These are phyloP conservation scores for Tricholaema leucomelas DNA, from an alignment of 2,113 vertebrate genomes.

Conservation along the genomic window DNA sequence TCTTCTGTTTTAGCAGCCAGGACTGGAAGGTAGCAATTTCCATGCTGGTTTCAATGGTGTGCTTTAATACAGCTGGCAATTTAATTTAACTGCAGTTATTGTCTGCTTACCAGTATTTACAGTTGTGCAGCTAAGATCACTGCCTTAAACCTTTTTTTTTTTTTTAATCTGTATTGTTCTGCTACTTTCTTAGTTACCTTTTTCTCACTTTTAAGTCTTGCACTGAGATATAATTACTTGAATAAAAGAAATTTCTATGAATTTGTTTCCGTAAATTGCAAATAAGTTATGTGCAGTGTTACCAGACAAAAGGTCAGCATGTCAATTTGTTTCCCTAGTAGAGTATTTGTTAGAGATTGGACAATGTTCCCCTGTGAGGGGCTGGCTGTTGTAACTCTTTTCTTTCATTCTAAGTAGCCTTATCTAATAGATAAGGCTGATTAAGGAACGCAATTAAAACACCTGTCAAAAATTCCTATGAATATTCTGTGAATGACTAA, in stretches of 20 bases:
- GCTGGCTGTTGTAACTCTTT: not conserved
- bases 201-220: constrained; percentile 67
- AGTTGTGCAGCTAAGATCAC: constrained; percentile 48
- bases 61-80: constrained; percentile 28
- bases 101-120: constrained; percentile 68
- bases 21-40: constrained; percentile 31
- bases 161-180: constrained; percentile 62
- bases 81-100: constrained; percentile 66
- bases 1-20: constrained; percentile 1
- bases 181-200: constrained; percentile 59
- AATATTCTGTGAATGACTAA: constrained; percentile 8
- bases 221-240: constrained; percentile 61
- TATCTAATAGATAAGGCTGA: not conserved
- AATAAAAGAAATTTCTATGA: constrained; percentile 39
- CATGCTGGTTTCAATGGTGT: not conserved
- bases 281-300: constrained; percentile 56
- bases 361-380: constrained; percentile 41
- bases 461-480: not conserved
- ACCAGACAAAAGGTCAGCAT: constrained; percentile 69
- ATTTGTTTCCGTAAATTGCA: constrained; percentile 72
- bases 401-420: not conserved
- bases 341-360: constrained; percentile 28
- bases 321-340: constrained; percentile 52
- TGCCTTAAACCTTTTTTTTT: constrained; percentile 55
- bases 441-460: not conserved